These are phyloP conservation scores for Onychomys torridus DNA, from an alignment of 2,797 vertebrate genomes.

Conservation along the genomic window DNA sequence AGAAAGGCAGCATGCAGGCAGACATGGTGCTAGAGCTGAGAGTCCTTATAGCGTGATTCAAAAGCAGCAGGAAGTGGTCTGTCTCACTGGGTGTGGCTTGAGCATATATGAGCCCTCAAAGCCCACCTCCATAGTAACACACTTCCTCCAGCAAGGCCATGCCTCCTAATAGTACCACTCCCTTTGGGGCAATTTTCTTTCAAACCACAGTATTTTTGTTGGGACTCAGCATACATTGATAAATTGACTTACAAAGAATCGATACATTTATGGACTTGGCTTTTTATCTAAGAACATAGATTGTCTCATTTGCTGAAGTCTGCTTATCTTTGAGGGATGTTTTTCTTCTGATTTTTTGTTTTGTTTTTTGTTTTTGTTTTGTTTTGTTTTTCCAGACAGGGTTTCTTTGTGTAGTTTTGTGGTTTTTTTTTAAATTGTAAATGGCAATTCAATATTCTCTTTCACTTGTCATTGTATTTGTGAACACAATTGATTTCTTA, in stretches of 20 bases:
- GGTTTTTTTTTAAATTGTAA: conserved; percentile 32
- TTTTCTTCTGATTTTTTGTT: conserved; percentile 43
- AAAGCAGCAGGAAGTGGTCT: background rate
- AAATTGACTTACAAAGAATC: conserved; percentile 29
- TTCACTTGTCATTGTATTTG: conserved; percentile 50
- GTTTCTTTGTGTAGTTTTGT: too few species aligned
- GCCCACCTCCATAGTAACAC: background rate
- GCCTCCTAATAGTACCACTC: background rate
- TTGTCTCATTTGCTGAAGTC: conserved; percentile 40
- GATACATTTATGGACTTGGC: conserved; percentile 34
- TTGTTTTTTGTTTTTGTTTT: conserved; percentile 33
- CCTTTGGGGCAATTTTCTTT: background rate
- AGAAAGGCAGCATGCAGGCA: background rate
- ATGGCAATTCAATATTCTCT: background rate
- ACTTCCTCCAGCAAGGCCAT: background rate
- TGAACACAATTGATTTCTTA: conserved; percentile 16
- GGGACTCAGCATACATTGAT: conserved; percentile 1
- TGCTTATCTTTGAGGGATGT: background rate
- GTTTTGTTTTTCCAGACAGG: conserved; percentile 10
- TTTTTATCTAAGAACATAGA: background rate
- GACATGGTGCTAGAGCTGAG: background rate
- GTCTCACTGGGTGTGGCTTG: background rate
- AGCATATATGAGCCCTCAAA: background rate
- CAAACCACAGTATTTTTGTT: conserved; percentile 18
- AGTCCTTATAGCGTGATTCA: background rate